Evolutionary conservation across 1,140 invertebrate species (phyloP).

Genomic region (Holcopasites calliopsidis): DNA sequence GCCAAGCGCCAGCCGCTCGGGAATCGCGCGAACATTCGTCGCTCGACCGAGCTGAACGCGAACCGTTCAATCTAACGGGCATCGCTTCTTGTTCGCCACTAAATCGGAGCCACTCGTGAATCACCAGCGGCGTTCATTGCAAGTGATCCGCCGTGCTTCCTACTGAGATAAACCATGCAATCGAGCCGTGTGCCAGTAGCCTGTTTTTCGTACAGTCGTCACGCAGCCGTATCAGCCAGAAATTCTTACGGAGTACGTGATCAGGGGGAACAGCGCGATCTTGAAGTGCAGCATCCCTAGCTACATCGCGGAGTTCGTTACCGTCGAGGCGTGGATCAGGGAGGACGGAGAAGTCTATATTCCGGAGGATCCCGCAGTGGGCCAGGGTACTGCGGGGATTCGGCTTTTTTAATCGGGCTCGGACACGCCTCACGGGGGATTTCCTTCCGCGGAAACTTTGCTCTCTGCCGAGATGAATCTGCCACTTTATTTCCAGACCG

Average conservation of each 20-base stretch:
- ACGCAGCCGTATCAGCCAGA: conserved; percentile 90
- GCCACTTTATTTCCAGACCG: too few relatives aligned
- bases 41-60: background rate
- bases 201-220: conserved; percentile 83
- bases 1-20: background rate
- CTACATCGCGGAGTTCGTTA: conserved; percentile 93
- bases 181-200: background rate
- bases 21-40: background rate
- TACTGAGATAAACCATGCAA: too few relatives aligned
- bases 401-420: background rate
- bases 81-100: too few relatives aligned
- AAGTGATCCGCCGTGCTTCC: too few relatives aligned
- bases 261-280: conserved; percentile 91
- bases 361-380: conserved; percentile 72
- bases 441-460: background rate
- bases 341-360: conserved; percentile 86
- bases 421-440: conserved; percentile 32
- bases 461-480: background rate
- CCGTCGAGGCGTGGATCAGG: conserved; percentile 90
- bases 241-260: conserved; percentile 92
- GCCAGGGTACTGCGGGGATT: conserved; percentile 67
- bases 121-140: too few relatives aligned
- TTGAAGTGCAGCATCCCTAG: conserved; percentile 93
- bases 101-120: too few relatives aligned
- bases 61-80: too few relatives aligned